phyloP scores from a whole-genome alignment of 2,888 invertebrate genomes.

The Cephalotes varians region DNA sequence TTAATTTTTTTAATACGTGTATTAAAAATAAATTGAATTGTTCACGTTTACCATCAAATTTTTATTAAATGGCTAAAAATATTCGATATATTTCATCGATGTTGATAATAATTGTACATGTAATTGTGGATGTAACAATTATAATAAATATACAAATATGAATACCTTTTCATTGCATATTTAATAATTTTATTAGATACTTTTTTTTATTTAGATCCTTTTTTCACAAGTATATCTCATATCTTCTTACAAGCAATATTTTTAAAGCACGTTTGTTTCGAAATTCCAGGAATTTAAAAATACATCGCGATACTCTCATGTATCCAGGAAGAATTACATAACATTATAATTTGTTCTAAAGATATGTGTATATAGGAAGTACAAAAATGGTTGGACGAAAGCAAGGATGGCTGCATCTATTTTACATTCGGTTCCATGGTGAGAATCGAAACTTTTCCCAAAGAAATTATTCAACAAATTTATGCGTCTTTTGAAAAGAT shows the following conservation, averaged over 20 bases:
- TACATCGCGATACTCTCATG: no score
- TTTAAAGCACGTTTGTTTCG: neutral
- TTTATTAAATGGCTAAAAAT: neutral
- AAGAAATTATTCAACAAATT: slow-evolving; percentile 70
- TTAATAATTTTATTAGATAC: neutral
- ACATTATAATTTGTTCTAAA: neutral
- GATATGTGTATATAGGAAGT: slow-evolving; percentile 75
- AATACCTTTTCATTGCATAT: neutral
- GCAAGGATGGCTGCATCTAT: slow-evolving; percentile 80
- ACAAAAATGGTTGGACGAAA: slow-evolving; percentile 80
- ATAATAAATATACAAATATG: neutral
- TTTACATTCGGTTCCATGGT: slow-evolving; percentile 84
- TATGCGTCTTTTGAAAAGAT: slow-evolving; percentile 79
- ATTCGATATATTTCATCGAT: neutral
- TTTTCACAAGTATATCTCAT: neutral
- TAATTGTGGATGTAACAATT: neutral
- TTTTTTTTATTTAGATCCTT: neutral
- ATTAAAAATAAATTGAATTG: no score
- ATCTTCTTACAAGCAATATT: neutral
- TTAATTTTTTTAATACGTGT: no score
- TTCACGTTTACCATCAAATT: neutral
- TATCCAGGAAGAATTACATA: neutral
- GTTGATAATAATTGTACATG: neutral
- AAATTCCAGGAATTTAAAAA: neutral
- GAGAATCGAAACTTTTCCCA: slow-evolving; percentile 81